Evolutionary conservation across 2,113 vertebrate genomes (phyloP).

Genomic region (Gavia stellata): DNA sequence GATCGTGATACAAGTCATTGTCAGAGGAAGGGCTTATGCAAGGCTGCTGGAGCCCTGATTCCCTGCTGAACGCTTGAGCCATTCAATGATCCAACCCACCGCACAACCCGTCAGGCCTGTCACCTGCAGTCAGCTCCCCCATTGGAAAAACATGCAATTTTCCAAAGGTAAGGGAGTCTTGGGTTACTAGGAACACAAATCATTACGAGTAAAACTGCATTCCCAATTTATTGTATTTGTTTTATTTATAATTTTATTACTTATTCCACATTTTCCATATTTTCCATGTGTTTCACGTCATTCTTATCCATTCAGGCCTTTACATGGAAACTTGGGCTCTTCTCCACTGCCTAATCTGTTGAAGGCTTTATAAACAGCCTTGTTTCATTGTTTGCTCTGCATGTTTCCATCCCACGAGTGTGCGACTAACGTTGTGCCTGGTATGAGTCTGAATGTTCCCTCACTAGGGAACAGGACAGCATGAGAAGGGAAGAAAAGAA

Average conservation of each 20-base stretch:
- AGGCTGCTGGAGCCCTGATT: neutral
- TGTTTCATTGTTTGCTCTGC: neutral
- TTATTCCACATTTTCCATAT: slow-evolving; percentile 71
- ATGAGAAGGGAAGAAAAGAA: neutral
- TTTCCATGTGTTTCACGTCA: slow-evolving; percentile 63
- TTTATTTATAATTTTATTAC: slow-evolving; percentile 79
- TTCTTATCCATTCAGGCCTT: neutral
- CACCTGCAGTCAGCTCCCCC: slow-evolving; percentile 22
- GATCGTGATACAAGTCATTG: neutral
- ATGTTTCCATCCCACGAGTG: neutral
- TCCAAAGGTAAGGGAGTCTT: slow-evolving; percentile 53
- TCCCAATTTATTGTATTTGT: slow-evolving; percentile 76
- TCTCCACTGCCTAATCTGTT: neutral
- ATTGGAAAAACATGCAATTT: slow-evolving; percentile 21
- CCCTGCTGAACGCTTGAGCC: neutral
- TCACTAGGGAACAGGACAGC: neutral
- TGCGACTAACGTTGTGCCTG: neutral
- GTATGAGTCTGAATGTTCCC: neutral
- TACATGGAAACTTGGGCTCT: slow-evolving; percentile 29
- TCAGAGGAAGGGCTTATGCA: neutral
- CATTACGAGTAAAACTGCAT: slow-evolving; percentile 66
- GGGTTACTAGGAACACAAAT: slow-evolving; percentile 75
- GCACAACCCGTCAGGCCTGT: neutral
- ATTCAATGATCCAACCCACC: neutral
- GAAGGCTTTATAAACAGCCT: slow-evolving; percentile 10